A percentile compares a stretch with the other conserved stretches of the same genome.
These are phyloP conservation scores for Adelognathus sp. DNA, from an alignment of 2,888 invertebrate species.

Conservation along the genomic window DNA sequence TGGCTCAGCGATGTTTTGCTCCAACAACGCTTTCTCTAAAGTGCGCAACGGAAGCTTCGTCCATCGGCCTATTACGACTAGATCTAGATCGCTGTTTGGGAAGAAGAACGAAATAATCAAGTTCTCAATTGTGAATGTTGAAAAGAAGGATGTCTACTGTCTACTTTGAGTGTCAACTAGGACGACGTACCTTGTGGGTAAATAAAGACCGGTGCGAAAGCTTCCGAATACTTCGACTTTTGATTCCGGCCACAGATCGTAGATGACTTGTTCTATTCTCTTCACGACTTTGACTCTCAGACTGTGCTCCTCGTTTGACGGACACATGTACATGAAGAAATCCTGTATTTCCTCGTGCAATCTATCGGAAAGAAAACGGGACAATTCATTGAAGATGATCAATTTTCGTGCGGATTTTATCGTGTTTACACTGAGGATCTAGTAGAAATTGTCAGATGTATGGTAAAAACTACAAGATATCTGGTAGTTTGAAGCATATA, in stretches of 20 bases:
- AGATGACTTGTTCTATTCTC: slow-evolving; percentile 93
- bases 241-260: slow-evolving; percentile 95
- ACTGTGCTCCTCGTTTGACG: slow-evolving; percentile 94
- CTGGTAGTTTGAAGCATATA: no score
- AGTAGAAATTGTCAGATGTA: no score
- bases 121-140: background rate
- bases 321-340: slow-evolving; percentile 97
- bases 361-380: slow-evolving; percentile 82
- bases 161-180: background rate
- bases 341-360: slow-evolving; percentile 99
- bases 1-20: slow-evolving; percentile 94
- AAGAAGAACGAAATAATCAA: no score
- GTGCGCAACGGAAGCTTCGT: slow-evolving; percentile 94
- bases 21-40: slow-evolving; percentile 94
- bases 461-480: no score
- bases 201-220: slow-evolving; percentile 97
- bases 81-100: slow-evolving; percentile 88
- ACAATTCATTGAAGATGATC: no score
- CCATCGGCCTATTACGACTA: slow-evolving; percentile 89
- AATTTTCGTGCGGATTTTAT: no score
- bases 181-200: slow-evolving; percentile 92
- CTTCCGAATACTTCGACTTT: slow-evolving; percentile 99
- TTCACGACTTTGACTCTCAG: slow-evolving; percentile 94
- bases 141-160: background rate
- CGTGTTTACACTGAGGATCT: no score